These are phyloP conservation scores for Lasius platythorax DNA, from an alignment of 2,888 invertebrate species.

Conservation along the genomic window DNA sequence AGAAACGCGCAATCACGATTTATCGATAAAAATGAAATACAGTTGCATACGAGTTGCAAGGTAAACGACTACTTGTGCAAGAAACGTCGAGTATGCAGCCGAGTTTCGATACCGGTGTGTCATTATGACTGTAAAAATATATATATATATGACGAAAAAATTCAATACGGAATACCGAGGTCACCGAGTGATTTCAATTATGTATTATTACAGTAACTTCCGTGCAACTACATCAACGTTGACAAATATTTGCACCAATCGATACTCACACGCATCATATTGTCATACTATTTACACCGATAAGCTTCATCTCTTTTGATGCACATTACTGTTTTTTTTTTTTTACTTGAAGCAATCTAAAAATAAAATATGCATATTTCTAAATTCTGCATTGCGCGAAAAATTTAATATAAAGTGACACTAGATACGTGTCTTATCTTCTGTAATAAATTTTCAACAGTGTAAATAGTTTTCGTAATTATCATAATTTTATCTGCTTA, in stretches of 20 bases:
- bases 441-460: neutral
- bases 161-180: slow-evolving; percentile 30
- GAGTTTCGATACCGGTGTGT: slow-evolving; percentile 60
- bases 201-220: neutral
- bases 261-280: neutral
- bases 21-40: slow-evolving; percentile 3
- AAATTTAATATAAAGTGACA: neutral
- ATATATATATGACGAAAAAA: slow-evolving; percentile 40
- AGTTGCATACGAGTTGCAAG: slow-evolving; percentile 54
- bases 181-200: slow-evolving; percentile 31
- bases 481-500: neutral
- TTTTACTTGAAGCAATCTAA: neutral
- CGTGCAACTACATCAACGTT: neutral
- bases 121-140: slow-evolving; percentile 22
- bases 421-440: neutral
- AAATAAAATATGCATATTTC: neutral
- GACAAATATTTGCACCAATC: slow-evolving; percentile 17
- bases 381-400: neutral
- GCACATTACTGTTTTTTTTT: neutral
- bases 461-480: neutral
- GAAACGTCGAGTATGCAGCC: slow-evolving; percentile 36
- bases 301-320: neutral
- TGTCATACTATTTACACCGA: neutral
- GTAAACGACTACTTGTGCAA: slow-evolving; percentile 67
- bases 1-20: slow-evolving; percentile 30